Evolutionary conservation across 2,797 vertebrate species (phyloP).

Genomic region (Trematomus bernacchii): DNA sequence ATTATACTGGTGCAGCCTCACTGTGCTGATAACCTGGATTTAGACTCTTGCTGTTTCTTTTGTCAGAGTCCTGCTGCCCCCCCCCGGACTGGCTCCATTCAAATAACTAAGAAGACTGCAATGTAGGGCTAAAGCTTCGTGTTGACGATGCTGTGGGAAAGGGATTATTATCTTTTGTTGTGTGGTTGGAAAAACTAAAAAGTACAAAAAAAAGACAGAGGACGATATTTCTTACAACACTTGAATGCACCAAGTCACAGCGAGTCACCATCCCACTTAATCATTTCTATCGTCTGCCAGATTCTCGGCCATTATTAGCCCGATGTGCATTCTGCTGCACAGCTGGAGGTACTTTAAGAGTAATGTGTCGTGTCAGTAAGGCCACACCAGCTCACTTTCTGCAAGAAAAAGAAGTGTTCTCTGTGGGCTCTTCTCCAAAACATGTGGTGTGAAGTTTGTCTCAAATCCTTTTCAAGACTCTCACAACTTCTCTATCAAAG

Average conservation of each 20-base stretch:
- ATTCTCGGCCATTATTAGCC: neutral
- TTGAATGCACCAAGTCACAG: slow-evolving; percentile 7
- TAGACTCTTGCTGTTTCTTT: neutral
- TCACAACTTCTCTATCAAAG: neutral
- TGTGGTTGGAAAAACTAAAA: neutral
- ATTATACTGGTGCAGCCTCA: neutral
- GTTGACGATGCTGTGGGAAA: neutral
- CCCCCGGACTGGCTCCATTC: neutral
- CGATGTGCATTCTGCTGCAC: slow-evolving; percentile 10
- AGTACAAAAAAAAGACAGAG: neutral
- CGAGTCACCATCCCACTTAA: neutral
- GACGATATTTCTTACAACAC: neutral
- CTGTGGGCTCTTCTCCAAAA: neutral
- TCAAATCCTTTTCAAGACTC: neutral
- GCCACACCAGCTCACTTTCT: neutral
- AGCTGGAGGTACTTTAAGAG: neutral
- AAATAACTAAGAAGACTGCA: slow-evolving; percentile 17
- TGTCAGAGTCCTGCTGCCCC: neutral
- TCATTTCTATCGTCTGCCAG: too few species aligned
- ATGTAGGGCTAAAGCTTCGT: neutral
- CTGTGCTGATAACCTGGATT: neutral
- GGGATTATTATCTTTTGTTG: neutral
- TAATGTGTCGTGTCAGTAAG: neutral
- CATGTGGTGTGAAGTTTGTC: neutral
- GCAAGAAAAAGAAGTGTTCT: neutral